These are phyloP conservation scores for Myotis myotis DNA, from an alignment of 2,797 vertebrate genomes.

Conservation along the genomic window DNA sequence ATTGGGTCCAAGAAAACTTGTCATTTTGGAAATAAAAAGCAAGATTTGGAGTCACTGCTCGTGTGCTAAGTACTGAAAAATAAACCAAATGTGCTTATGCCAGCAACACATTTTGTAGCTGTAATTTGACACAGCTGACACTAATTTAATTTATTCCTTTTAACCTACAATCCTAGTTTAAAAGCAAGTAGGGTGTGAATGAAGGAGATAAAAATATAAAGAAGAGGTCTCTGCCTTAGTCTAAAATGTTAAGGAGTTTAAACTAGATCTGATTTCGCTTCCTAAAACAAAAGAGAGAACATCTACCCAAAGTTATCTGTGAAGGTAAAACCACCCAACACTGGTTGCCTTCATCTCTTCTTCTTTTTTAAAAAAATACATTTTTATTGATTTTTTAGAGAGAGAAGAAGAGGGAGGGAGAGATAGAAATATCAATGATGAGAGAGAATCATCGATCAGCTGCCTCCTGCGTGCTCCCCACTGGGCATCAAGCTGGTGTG, in stretches of 20 bases:
- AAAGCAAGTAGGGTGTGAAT: neutral
- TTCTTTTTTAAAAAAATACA: no score
- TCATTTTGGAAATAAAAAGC: slow-evolving; percentile 2
- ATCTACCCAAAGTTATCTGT: neutral
- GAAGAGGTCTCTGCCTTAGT: neutral
- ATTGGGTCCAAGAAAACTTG: neutral
- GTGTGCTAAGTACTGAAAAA: neutral
- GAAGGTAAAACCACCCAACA: neutral
- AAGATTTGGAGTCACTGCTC: slow-evolving; percentile 15
- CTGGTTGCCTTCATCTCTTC: neutral
- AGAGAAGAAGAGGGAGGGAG: no score
- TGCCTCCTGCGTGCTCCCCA: no score
- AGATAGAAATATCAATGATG: no score
- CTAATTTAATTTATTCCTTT: slow-evolving; percentile 57
- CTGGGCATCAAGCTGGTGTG: no score
- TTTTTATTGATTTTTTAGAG: no score
- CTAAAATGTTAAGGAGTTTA: neutral
- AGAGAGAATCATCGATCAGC: no score
- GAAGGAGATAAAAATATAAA: slow-evolving; percentile 49
- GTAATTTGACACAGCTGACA: slow-evolving; percentile 40
- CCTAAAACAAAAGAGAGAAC: neutral
- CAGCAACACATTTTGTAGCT: slow-evolving; percentile 19
- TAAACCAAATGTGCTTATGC: slow-evolving; percentile 18
- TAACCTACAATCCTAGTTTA: slow-evolving; percentile 45
- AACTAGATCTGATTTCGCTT: neutral